phyloP scores from a whole-genome alignment of 1,140 invertebrate species.

The Acromyrmex heyeri region DNA sequence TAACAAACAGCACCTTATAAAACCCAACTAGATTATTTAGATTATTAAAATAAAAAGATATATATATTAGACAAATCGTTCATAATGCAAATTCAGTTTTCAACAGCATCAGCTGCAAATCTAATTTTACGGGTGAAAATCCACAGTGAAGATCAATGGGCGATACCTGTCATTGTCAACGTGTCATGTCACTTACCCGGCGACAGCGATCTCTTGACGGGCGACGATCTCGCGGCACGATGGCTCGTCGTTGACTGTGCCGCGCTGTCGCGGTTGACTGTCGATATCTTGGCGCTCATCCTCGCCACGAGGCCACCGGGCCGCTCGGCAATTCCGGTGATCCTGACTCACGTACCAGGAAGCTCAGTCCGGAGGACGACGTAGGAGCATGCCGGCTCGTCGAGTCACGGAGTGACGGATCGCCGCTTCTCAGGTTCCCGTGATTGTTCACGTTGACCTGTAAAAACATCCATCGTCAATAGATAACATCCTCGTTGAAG shows the following conservation, averaged over 20 bases:
- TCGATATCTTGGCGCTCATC: slow-evolving; percentile 81
- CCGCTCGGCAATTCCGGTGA: slow-evolving; percentile 58
- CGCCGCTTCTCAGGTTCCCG: background rate
- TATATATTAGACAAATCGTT: background rate
- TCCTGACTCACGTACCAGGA: slow-evolving; percentile 81
- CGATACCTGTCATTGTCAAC: background rate
- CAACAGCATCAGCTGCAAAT: background rate
- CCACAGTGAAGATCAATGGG: background rate
- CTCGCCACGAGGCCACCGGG: slow-evolving; percentile 57
- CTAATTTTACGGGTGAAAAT: slow-evolving; percentile 9
- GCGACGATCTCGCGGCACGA: slow-evolving; percentile 67
- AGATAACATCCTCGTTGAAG: slow-evolving; percentile 37
- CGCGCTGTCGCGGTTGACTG: slow-evolving; percentile 47
- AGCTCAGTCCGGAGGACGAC: slow-evolving; percentile 73
- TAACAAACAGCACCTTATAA: background rate
- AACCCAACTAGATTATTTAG: background rate
- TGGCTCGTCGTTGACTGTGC: slow-evolving; percentile 79
- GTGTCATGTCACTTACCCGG: slow-evolving; percentile 66
- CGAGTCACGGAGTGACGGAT: slow-evolving; percentile 29
- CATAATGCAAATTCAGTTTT: background rate
- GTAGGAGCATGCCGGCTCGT: slow-evolving; percentile 57
- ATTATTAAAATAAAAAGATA: background rate
- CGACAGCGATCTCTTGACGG: slow-evolving; percentile 69
- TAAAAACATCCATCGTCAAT: background rate
- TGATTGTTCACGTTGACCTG: slow-evolving; percentile 45